Base-by-base conservation (phyloP, 2,888 invertebrate genomes). In the Tachina lurida region DNA sequence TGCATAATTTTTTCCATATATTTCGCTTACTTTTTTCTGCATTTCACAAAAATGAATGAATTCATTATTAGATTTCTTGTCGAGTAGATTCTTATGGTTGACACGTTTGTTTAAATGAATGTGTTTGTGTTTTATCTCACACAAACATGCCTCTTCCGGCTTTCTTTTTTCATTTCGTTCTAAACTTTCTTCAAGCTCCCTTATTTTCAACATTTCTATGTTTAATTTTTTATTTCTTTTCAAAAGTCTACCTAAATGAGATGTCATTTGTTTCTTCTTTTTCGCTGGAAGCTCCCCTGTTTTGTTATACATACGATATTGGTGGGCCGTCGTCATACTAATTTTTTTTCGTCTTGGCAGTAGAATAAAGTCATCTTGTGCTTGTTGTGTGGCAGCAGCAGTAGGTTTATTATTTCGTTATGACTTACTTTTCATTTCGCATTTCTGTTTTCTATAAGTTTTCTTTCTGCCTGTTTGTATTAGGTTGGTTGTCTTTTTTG, bases 371-470 rank as follows among this genome's bases (percentile, higher is more conserved):
- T 77, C 71, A 65, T 79, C 56, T 56, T 56, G 31, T 31, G 31
- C 39, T 19, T 73, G 79, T 56, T 73, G 65, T 77, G 52, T 31
- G 31, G 17, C 12, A 8, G 71, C 68, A 84, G 76, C 68, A 84
- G 76, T 84, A 73, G 62, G 84, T 81, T 84, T 81, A 84, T 84
- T 81, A 81, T 81, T 77, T 73, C 52, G 77, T 84, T 76, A 77
- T 81, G 81, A 84, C 81, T 84, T 81, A 84, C 80, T 84, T 81
- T 84, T 77, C 60, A 81, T 81, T 73, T 58, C 75, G 65, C 71
- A 63, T 54, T 79, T 43, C 22, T 19, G 47, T 41, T 54, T 22
- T 47, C 65, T 56, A 63, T 12, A 65, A 56, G 45, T 71, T 71
- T 52, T 58, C 31, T 70, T 15, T 41, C n/a, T 43, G 43, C 15